Evolutionary conservation across 2,797 vertebrate species (phyloP), one percentile per base, ranked within the genome.

Genomic region (Gadopsis marmoratus): DNA sequence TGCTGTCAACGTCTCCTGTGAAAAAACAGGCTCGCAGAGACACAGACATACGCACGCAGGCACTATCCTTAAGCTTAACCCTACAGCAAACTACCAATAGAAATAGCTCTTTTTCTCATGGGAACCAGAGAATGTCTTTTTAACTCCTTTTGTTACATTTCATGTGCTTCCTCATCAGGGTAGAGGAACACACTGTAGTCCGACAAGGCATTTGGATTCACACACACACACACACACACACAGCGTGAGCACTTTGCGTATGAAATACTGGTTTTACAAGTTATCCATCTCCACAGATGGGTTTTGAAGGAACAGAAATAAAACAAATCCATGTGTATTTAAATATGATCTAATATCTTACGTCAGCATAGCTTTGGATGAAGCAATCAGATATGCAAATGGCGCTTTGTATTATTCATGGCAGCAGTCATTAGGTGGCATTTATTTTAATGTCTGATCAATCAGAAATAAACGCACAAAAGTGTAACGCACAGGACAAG

Each of bases 301-400:
- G 7, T 53, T 79, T 71, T 66, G 63, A 79, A 83, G 50, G 72
- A 74, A 69, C 45, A 66, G 21, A 66, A 48, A 82, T 77, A 65
- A 83, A 88, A 74, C 65, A 76, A 82, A 86, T 90, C 64, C 74
- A 64, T 85, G 62, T 69, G 88, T 9, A 78, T 86, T 90, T 78
- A 71, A 87, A 86, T 74, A 79, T 71, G 41, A 76, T 76, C 71
- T 58, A 82, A 82, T 82, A 82, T 71, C 58, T 77, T 73, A 75
- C 77, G 83, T 85, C 86, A 84, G 79, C 85, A 67, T 13, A 74
- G 81, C 81, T 79, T 48, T 62, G 55, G 62, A 47, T 50, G 35
- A 85, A 80, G 66, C 74, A 89, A 91, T 91, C 65, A 82, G 84
- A 89, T 79, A 73, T 86, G 79, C 79, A 85, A 74, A 89, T 82